Conservation (phyloP, 2,113 vertebrate genomes). For the Hoplias malabaricus region DNA sequence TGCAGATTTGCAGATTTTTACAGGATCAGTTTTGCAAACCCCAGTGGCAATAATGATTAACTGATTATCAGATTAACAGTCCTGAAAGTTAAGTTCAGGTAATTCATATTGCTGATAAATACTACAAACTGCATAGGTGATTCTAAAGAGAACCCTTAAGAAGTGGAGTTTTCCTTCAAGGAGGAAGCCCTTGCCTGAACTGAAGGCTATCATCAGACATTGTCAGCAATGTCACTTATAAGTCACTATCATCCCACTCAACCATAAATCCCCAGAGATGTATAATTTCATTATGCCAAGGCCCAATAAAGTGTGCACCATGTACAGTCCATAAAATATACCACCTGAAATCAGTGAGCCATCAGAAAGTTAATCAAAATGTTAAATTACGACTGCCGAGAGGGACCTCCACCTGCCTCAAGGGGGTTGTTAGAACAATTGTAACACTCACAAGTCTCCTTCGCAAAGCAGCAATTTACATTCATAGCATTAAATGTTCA, state of each 20-base stretch:
- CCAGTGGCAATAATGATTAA: not conserved
- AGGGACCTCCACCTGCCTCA: slow-evolving; percentile 34
- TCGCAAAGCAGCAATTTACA: not conserved
- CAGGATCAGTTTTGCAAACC: not conserved
- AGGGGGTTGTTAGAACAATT: slow-evolving; percentile 27
- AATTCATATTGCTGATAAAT: not conserved
- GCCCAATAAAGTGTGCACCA: slow-evolving; percentile 60
- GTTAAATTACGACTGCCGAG: slow-evolving; percentile 55
- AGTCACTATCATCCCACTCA: slow-evolving; percentile 44
- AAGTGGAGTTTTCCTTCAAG: not conserved
- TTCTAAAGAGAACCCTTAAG: slow-evolving; percentile 8
- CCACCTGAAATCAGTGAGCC: slow-evolving; percentile 50
- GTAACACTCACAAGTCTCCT: slow-evolving; percentile 37
- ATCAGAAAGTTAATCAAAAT: slow-evolving; percentile 61
- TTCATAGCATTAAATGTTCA: not conserved
- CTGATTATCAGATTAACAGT: not conserved
- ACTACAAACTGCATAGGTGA: not conserved
- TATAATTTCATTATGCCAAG: slow-evolving; percentile 63
- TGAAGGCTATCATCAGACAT: not conserved
- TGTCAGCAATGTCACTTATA: slow-evolving; percentile 34
- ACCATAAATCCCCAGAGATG: slow-evolving; percentile 60
- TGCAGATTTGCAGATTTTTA: no score
- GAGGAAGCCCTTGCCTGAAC: not conserved
- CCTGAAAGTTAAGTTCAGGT: not conserved
- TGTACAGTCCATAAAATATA: slow-evolving; percentile 48